These are phyloP conservation scores for Cyprinodon brontotheroides DNA, from an alignment of 2,113 vertebrate species.

Conservation along the genomic window DNA sequence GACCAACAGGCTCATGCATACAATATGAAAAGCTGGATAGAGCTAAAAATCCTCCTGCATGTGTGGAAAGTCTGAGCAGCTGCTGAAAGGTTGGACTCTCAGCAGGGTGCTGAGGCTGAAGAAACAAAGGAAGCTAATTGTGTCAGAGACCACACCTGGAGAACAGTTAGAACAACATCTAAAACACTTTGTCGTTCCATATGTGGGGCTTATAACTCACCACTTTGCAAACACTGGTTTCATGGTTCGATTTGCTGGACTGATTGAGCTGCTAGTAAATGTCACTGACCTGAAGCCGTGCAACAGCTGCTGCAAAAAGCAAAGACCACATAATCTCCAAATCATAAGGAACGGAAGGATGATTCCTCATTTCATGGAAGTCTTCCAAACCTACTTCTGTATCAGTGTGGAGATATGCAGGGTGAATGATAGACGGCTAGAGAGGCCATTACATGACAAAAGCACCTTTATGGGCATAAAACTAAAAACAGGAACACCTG, in stretches of 20 bases:
- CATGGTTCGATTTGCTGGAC: neutral
- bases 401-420: constrained; percentile 13
- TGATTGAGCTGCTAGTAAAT: neutral
- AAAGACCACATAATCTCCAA: constrained; percentile 52
- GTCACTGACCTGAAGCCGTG: no score
- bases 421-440: constrained; percentile 39
- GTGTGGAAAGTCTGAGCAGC: constrained; percentile 48
- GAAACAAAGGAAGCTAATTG: constrained; percentile 35
- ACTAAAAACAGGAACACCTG: constrained; percentile 37
- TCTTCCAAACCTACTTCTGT: constrained; percentile 12
- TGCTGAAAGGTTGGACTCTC: constrained; percentile 47
- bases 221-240: neutral
- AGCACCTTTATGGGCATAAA: constrained; percentile 33
- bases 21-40: no score
- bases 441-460: constrained; percentile 7
- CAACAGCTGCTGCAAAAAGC: neutral
- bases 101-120: constrained; percentile 48
- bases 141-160: constrained; percentile 58
- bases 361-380: constrained; percentile 32
- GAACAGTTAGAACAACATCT: constrained; percentile 10
- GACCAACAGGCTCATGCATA: no score
- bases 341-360: constrained; percentile 60
- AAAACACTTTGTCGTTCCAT: constrained; percentile 1
- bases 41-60: neutral
- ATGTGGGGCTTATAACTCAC: neutral